phyloP scores from a whole-genome alignment of 2,888 invertebrate species.

The Crematogaster levior region DNA sequence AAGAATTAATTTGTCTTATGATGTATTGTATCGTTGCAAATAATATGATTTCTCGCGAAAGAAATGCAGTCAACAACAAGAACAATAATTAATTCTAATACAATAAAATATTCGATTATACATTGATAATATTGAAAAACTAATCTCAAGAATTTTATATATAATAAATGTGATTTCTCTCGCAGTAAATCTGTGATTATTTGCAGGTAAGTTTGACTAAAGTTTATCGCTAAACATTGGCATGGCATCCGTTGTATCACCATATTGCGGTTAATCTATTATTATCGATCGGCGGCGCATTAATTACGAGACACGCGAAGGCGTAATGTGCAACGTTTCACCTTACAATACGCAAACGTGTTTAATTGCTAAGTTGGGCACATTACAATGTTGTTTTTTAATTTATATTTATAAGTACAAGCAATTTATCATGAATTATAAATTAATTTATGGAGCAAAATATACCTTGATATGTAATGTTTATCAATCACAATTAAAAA shows the following conservation, averaged over 20 bases:
- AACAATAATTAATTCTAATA: neutral
- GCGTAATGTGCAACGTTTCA: constrained; percentile 9
- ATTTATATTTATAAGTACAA: constrained; percentile 19
- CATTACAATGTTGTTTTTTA: constrained; percentile 21
- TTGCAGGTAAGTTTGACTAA: neutral
- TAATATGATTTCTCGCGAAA: neutral
- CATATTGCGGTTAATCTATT: constrained; percentile 35
- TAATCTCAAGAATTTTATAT: neutral
- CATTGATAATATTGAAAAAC: neutral
- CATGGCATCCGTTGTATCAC: constrained; percentile 21
- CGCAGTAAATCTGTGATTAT: neutral
- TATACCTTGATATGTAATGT: neutral
- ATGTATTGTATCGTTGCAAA: neutral
- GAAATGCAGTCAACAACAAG: neutral
- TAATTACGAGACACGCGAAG: constrained; percentile 32
- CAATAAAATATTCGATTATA: neutral
- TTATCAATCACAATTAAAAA: neutral
- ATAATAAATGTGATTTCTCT: neutral
- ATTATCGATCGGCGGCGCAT: constrained; percentile 15
- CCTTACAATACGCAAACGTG: neutral
- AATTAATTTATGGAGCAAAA: constrained; percentile 4
- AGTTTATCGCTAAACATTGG: constrained; percentile 17
- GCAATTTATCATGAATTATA: neutral
- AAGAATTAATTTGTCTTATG: neutral
- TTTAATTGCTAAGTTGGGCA: constrained; percentile 1